phyloP scores from a whole-genome alignment of 1,140 invertebrate genomes.

The Zaprionus kolodkinae region DNA sequence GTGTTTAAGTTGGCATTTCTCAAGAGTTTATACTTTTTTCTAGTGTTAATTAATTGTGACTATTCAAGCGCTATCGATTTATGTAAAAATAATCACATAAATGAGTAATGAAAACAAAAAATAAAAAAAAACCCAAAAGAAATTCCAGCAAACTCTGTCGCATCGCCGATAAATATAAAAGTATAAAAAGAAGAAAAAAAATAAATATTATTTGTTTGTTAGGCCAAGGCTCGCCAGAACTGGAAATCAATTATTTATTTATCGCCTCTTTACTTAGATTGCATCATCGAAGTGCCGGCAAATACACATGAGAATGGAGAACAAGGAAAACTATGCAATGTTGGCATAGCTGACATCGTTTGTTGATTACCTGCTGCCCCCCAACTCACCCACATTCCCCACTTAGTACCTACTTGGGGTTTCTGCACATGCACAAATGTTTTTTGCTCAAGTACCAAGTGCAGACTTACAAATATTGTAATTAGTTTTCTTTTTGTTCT shows the following conservation, averaged over 20 bases:
- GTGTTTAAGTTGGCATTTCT: not conserved
- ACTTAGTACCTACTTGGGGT: not conserved
- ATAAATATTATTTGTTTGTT: constrained; percentile 30
- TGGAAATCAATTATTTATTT: constrained; percentile 19
- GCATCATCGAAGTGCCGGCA: constrained; percentile 26
- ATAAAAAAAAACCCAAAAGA: constrained; percentile 4
- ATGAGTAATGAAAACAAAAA: not conserved
- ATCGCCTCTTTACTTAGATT: constrained; percentile 15
- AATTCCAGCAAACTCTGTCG: not conserved
- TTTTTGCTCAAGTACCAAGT: constrained; percentile 13
- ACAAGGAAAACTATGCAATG: not conserved
- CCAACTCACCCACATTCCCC: not conserved
- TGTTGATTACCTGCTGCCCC: constrained; percentile 11
- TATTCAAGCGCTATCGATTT: constrained; percentile 7
- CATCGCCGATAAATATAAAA: not conserved
- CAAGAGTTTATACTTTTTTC: not conserved
- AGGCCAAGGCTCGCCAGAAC: constrained; percentile 29
- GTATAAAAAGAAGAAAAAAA: not conserved
- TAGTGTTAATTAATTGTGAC: constrained; percentile 1
- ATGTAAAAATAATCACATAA: constrained; percentile 2
- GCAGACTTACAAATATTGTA: constrained; percentile 14
- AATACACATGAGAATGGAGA: not conserved
- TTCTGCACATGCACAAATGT: not conserved
- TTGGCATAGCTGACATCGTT: not conserved
- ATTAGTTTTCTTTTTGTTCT: constrained; percentile 23